Evolutionary conservation across 1,140 invertebrate genomes (phyloP).

Genomic region (Uloborus diversus): DNA sequence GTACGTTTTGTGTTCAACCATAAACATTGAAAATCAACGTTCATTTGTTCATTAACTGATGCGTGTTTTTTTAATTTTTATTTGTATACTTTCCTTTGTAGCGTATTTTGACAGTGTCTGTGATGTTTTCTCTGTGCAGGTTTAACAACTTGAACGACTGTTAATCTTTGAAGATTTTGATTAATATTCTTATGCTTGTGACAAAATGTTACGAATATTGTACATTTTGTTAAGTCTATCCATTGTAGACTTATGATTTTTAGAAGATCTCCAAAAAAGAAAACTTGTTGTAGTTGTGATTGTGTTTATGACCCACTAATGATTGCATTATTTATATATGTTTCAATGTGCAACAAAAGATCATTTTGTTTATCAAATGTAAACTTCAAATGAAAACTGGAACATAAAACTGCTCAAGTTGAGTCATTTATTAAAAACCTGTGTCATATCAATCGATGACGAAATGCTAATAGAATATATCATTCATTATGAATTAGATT

Average conservation of each 20-base stretch:
- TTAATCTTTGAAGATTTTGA: constrained; percentile 39
- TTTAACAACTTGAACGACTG: not conserved
- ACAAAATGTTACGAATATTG: constrained; percentile 37
- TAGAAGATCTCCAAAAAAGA: not conserved
- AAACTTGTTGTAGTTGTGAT: constrained; percentile 39
- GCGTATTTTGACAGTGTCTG: constrained; percentile 31
- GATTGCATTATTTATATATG: constrained; percentile 33
- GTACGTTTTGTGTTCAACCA: constrained; percentile 12
- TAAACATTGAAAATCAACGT: constrained; percentile 13
- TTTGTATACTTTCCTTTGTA: constrained; percentile 20
- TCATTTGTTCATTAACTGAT: constrained; percentile 19
- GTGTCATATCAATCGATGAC: too few species aligned
- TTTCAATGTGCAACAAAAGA: constrained; percentile 41
- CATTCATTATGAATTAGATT: too few species aligned
- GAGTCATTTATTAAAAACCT: constrained; percentile 12
- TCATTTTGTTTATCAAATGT: constrained; percentile 42
- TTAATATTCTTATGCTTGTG: constrained; percentile 43
- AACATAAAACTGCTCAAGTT: constrained; percentile 50
- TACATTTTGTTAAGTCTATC: constrained; percentile 21
- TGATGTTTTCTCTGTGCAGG: constrained; percentile 41
- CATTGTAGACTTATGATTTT: constrained; percentile 32
- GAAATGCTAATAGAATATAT: too few species aligned
- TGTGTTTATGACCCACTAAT: constrained; percentile 1
- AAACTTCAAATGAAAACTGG: constrained; percentile 36
- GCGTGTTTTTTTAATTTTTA: constrained; percentile 7